A percentile compares a stretch with the other conserved stretches of the same genome.
These are phyloP conservation scores for Cichladusa arquata DNA, from an alignment of 2,113 vertebrate genomes.

Conservation along the genomic window DNA sequence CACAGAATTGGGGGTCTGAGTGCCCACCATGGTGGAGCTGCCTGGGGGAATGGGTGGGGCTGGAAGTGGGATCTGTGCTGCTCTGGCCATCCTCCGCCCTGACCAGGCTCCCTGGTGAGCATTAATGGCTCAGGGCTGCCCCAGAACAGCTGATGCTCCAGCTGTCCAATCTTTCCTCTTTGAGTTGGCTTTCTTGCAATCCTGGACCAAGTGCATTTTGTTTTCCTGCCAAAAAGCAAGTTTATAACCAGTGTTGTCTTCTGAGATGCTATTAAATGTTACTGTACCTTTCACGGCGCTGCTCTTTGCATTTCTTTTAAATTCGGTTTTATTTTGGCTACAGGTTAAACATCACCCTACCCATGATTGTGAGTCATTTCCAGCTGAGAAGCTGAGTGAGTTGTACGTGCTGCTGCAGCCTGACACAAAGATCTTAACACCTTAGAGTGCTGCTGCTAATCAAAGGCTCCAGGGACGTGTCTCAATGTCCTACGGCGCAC, in stretches of 20 bases:
- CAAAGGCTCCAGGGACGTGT: neutral
- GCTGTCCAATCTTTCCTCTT: neutral
- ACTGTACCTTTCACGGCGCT: neutral
- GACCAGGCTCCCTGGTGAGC: neutral
- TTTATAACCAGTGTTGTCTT: constrained; percentile 63
- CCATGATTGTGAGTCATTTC: neutral
- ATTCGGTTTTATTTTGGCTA: neutral
- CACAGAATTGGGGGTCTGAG: neutral
- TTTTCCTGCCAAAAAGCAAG: constrained; percentile 67
- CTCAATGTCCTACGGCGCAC: neutral
- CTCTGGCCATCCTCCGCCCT: accelerated
- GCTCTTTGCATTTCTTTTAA: neutral
- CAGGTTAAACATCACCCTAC: neutral
- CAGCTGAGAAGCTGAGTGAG: neutral
- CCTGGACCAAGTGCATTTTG: constrained; percentile 65
- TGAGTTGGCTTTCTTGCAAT: constrained; percentile 41
- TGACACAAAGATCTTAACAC: constrained; percentile 10
- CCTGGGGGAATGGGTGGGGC: neutral
- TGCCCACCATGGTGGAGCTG: neutral
- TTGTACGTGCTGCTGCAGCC: neutral
- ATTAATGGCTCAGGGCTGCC: neutral
- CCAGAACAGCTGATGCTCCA: neutral
- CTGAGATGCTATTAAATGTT: constrained; percentile 70
- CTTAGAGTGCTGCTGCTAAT: neutral
- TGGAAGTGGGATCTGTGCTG: neutral